Evolutionary conservation across 1,140 invertebrate genomes (phyloP).

Genomic region (Procambarus clarkii): DNA sequence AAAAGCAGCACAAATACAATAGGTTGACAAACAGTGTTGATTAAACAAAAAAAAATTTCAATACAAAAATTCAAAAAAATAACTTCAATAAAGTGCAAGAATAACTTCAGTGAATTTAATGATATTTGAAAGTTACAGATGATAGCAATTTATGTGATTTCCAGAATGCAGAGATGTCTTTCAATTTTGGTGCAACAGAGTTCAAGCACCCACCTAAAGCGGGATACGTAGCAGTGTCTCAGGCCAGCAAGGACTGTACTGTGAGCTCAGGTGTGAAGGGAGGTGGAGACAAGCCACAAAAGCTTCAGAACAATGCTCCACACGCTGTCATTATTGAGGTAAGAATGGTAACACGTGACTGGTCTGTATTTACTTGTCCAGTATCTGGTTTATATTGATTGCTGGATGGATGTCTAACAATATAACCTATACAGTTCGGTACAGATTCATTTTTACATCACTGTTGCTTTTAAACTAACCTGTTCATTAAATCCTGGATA

Average conservation of each 20-base stretch:
- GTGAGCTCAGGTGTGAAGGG: slow-evolving; percentile 80
- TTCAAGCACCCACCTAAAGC: slow-evolving; percentile 87
- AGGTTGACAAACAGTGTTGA: too few species aligned
- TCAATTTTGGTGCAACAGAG: slow-evolving; percentile 94
- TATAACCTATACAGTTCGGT: not conserved
- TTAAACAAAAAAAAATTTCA: too few species aligned
- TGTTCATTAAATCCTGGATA: too few species aligned
- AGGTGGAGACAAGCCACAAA: slow-evolving; percentile 75
- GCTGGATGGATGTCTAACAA: not conserved
- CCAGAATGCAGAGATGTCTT: slow-evolving; percentile 95
- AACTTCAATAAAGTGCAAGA: too few species aligned
- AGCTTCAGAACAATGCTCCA: slow-evolving; percentile 84
- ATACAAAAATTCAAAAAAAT: too few species aligned
- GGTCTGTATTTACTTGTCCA: too few species aligned
- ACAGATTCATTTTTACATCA: too few species aligned
- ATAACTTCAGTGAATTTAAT: too few species aligned
- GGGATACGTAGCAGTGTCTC: slow-evolving; percentile 83
- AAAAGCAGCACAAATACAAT: too few species aligned
- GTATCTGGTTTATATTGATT: not conserved
- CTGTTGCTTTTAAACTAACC: too few species aligned
- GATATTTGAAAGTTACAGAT: not conserved
- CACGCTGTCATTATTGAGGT: slow-evolving; percentile 96
- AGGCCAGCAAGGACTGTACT: slow-evolving; percentile 82
- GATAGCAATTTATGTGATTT: slow-evolving; percentile 20
- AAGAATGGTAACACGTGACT: not conserved